Evolutionary conservation across 2,888 invertebrate species (phyloP), one percentile per base, ranked within the genome.

Genomic region (Troides oblongomaculatus): DNA sequence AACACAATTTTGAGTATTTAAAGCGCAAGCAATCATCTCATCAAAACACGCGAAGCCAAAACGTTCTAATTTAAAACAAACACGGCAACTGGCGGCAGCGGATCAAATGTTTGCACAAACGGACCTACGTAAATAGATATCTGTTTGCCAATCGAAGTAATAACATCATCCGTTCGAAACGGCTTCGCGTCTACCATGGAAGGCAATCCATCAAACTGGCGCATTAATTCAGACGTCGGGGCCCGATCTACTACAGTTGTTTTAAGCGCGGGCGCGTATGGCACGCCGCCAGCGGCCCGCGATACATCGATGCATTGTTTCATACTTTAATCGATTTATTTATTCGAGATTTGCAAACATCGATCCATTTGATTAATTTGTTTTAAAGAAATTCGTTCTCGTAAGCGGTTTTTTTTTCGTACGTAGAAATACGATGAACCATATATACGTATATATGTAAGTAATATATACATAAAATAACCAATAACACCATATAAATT

Each of bases 151-250:
- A 70, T 71, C 71, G 59, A 64, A 72, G 73, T 74, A 73, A 75
- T 74, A 73, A 75, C 74, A 71, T 73, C 74, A 73, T 77, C 71
- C 72, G 71, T 74, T 43, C 71, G 65, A 68, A 70, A 59, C 70
- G 72, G 70, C 73, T 72, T 72, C 74, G 70, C 73, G 73, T 75
- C 75, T 75, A 73, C 71, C 71, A 71, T 73, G 74, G 75, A 70
- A 74, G 71, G 76, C 77, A 76, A 79, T 79, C 79, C 75, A 79
- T 79, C 80, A 79, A 78, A 73, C 72, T 72, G 76, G 67, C 74
- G 79, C 80, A 81, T 80, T 77, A 77, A 80, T 80, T 80, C 79
- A 76, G 76, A 79, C 77, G 74, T 77, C 74, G 76, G 73, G 77
- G 72, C 73, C 70, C 71, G 72, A 74, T 72, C 72, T 69, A 71